These are phyloP conservation scores for Calcarius lapponicus DNA, from an alignment of 2,797 vertebrate genomes.

Conservation along the genomic window DNA sequence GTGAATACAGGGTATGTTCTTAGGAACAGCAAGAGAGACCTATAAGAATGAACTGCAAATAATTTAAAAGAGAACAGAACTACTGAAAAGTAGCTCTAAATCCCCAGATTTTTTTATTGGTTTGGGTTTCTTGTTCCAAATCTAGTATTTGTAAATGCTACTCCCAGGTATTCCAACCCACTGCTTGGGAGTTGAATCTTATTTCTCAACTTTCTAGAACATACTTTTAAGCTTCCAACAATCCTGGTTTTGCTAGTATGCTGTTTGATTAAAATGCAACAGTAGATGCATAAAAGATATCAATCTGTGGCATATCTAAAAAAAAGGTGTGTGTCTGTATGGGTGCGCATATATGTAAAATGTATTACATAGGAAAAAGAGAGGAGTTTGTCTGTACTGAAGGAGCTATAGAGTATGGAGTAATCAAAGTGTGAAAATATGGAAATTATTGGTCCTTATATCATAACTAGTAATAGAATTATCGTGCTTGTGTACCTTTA, in stretches of 20 bases:
- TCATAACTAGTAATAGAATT: background rate
- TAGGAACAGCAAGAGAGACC: background rate
- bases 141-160: background rate
- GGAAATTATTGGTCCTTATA: background rate
- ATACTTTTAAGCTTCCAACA: background rate
- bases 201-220: background rate
- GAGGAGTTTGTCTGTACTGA: background rate
- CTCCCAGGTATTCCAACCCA: background rate
- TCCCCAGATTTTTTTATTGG: background rate
- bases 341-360: background rate
- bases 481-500: background rate
- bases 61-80: background rate
- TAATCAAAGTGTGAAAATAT: background rate
- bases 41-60: background rate
- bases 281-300: background rate
- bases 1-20: background rate
- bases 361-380: background rate
- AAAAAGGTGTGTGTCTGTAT: accelerated
- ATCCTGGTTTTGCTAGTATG: background rate
- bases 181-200: background rate
- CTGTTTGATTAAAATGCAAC: background rate
- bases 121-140: background rate
- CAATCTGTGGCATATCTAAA: background rate
- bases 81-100: background rate
- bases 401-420: background rate